Evolutionary conservation across 2,888 invertebrate genomes (phyloP).

Genomic region (Anoncus sp.): DNA sequence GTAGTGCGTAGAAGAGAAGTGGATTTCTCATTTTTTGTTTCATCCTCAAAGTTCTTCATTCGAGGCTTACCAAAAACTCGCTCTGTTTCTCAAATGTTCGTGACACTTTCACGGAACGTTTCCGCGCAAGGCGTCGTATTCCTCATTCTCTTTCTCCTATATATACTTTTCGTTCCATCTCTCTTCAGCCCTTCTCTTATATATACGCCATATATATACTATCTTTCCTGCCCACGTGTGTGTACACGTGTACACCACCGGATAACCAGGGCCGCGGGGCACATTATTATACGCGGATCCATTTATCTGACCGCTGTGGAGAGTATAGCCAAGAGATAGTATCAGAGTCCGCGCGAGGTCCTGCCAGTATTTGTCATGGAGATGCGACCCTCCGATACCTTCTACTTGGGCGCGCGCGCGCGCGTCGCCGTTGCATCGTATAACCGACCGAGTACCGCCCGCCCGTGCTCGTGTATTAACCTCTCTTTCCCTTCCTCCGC

Average conservation of each 20-base stretch:
- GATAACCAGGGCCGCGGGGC: slow-evolving; percentile 66
- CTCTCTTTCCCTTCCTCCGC: slow-evolving; percentile 59
- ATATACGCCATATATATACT: slow-evolving; percentile 40
- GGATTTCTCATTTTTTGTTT: not conserved
- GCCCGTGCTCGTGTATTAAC: slow-evolving; percentile 57
- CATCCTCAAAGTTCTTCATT: not conserved
- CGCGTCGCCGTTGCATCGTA: slow-evolving; percentile 67
- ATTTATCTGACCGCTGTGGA: slow-evolving; percentile 79
- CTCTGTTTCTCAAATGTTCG: slow-evolving; percentile 7
- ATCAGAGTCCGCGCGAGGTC: slow-evolving; percentile 81
- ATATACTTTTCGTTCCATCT: not conserved
- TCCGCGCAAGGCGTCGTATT: slow-evolving; percentile 38
- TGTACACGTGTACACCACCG: slow-evolving; percentile 58
- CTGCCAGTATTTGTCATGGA: slow-evolving; percentile 82
- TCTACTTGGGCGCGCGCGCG: slow-evolving; percentile 71
- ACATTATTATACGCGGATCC: slow-evolving; percentile 78
- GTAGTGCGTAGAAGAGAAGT: not conserved
- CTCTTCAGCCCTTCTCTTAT: slow-evolving; percentile 1
- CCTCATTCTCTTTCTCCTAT: slow-evolving; percentile 36
- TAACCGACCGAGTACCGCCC: slow-evolving; percentile 28
- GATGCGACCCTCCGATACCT: slow-evolving; percentile 79
- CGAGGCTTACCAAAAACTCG: not conserved
- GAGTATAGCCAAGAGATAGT: slow-evolving; percentile 79
- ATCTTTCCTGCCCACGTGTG: slow-evolving; percentile 56
- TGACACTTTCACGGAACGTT: slow-evolving; percentile 48